Conservation (phyloP, 2,113 vertebrate genomes). For the Protomyctophum bolini region DNA sequence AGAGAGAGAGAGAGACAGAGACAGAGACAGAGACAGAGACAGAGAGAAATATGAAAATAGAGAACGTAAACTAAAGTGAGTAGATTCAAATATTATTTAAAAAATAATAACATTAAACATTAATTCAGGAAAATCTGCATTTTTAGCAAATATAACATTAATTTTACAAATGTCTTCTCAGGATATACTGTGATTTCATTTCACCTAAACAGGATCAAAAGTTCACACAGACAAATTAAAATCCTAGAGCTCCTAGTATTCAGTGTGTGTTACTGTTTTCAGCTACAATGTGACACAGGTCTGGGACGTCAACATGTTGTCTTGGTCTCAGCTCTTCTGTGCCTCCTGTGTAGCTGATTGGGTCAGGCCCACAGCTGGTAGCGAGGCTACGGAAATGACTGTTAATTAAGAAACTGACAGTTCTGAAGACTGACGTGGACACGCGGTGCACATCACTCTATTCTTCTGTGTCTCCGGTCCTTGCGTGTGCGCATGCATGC, state of each 20-base stretch:
- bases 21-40: slow-evolving; percentile 60
- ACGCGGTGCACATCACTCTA: slow-evolving; percentile 58
- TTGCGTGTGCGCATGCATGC: slow-evolving; percentile 38
- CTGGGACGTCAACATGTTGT: background rate
- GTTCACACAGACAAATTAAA: background rate
- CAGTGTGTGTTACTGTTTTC: background rate
- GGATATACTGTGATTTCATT: background rate
- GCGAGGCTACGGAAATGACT: slow-evolving; percentile 80
- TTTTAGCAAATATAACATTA: slow-evolving; percentile 37
- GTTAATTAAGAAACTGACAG: slow-evolving; percentile 85
- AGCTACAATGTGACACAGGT: background rate
- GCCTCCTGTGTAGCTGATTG: slow-evolving; percentile 38
- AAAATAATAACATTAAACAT: slow-evolving; percentile 68
- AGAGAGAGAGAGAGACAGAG: background rate
- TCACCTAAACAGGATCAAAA: background rate
- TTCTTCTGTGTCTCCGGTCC: slow-evolving; percentile 60
- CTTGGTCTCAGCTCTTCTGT: slow-evolving; percentile 18
- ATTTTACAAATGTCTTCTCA: background rate
- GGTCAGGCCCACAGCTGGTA: slow-evolving; percentile 76
- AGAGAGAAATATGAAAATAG: slow-evolving; percentile 62
- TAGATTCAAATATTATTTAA: slow-evolving; percentile 90
- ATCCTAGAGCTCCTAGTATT: background rate
- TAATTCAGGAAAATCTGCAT: slow-evolving; percentile 43
- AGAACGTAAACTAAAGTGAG: slow-evolving; percentile 77
- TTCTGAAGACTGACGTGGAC: slow-evolving; percentile 64